Base-by-base conservation (phyloP, 2,888 invertebrate species). In the Schizotus pectinicornis region DNA sequence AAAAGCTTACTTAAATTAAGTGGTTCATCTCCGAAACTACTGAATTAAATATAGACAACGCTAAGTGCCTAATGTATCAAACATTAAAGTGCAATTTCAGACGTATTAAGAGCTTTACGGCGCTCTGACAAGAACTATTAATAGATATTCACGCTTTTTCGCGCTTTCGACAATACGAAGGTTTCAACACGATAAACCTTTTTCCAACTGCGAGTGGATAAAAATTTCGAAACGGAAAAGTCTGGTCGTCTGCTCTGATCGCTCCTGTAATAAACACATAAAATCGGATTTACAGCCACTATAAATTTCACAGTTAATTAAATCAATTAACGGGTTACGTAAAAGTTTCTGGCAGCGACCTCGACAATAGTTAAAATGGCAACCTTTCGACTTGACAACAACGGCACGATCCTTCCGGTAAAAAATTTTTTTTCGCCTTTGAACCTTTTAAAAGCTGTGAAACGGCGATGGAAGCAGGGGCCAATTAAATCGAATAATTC, bases 21-120 rank as follows among this genome's bases (percentile, higher is more conserved):
- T 46, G 48, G 57, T 30, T 13, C 30, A 35, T 36, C 47, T 42
- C 35, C 42, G 47, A 58, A 58, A 58, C 59, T 59, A 59, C 54
- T 59, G 43, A 58, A 48, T 57, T 57, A 52, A 56, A 49, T 59
- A 59, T 54, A 54, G 59, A 54, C 45, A 59, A 53, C 53, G 49
- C 50, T 59, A 48, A 58, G 58, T 59, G 53, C 59, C 46, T 59
- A 55, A 59, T 59, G 51, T 42, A 59, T 59, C 59, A 55, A 59
- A 59, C 50, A 49, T 43, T 50, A 59, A 59, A 55, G 55, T 59
- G 55, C 47, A 59, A 59, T 59, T 51, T 50, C 51, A 54, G 53
- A 59, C 54, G 49, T 49, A 50, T 59, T 59, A 48, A 45, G 42
- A 49, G 59, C 59, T 49, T 54, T 59, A 51, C 46, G 46, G 38